Conservation (phyloP, 1,140 invertebrate species). For the Alviniconcha marisindica region DNA sequence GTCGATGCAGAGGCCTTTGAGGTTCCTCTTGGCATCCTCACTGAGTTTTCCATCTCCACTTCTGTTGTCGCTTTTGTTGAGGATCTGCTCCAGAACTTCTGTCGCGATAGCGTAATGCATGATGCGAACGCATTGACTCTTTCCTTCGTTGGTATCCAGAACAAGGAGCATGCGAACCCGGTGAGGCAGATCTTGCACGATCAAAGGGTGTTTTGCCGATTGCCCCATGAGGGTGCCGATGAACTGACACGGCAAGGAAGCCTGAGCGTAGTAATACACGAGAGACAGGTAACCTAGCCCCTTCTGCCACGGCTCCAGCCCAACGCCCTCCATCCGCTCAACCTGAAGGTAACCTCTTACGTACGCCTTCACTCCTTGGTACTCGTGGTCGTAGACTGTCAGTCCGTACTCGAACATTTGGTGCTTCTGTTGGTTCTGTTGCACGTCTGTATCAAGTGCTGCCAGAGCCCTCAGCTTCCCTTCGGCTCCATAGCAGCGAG, state of each 20-base stretch:
- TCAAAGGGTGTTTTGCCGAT: background rate
- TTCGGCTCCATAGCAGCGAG: background rate
- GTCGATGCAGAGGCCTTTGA: conserved; percentile 41
- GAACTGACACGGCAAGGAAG: conserved; percentile 55
- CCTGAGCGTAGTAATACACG: conserved; percentile 57
- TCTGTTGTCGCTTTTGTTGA: background rate
- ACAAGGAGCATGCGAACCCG: conserved; percentile 50
- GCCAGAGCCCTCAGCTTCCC: conserved; percentile 21
- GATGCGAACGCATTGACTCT: conserved; percentile 48
- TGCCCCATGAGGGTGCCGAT: conserved; percentile 43
- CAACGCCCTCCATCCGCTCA: background rate
- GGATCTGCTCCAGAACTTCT: conserved; percentile 59
- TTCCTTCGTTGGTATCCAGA: conserved; percentile 41
- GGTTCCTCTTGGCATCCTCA: conserved; percentile 34
- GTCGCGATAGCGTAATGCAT: conserved; percentile 57
- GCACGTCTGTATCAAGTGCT: conserved; percentile 38
- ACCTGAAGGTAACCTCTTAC: conserved; percentile 53
- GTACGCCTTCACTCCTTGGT: conserved; percentile 46
- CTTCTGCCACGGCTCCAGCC: conserved; percentile 42
- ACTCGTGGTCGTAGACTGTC: conserved; percentile 49
- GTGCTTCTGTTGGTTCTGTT: conserved; percentile 20
- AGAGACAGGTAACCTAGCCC: conserved; percentile 51
- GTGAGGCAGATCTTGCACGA: conserved; percentile 43
- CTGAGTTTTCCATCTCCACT: conserved; percentile 15
- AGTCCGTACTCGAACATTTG: conserved; percentile 54